Evolutionary conservation across 2,797 vertebrate species (phyloP).

Genomic region (Platyrinchus mystaceus): DNA sequence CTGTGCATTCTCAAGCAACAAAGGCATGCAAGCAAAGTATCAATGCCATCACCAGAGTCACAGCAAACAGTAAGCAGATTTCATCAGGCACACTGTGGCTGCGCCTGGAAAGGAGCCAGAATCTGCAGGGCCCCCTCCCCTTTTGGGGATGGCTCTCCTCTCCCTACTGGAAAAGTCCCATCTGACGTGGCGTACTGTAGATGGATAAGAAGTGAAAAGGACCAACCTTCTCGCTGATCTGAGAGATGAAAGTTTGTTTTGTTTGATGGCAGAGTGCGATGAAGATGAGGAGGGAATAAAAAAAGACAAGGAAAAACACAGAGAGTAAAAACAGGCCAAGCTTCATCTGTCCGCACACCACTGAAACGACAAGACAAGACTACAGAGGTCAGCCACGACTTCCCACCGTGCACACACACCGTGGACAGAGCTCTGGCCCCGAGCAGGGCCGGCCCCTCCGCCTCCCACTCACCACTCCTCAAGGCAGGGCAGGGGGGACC

Average conservation of each 20-base stretch:
- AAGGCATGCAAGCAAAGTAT: conserved; percentile 62
- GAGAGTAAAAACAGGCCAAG: conserved; percentile 89
- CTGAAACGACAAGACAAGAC: conserved; percentile 80
- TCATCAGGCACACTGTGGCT: conserved; percentile 49
- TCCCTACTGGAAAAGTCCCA: conserved; percentile 73
- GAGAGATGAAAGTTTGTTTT: conserved; percentile 92
- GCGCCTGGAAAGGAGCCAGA: conserved; percentile 69
- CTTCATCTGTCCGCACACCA: conserved; percentile 83
- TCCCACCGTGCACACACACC: conserved; percentile 28
- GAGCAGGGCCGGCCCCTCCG: background rate
- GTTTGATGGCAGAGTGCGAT: conserved; percentile 93
- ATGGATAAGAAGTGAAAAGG: conserved; percentile 90
- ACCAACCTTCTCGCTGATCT: conserved; percentile 99
- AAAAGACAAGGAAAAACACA: conserved; percentile 88
- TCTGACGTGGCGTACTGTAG: conserved; percentile 78
- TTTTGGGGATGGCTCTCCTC: conserved; percentile 68
- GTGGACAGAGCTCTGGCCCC: background rate
- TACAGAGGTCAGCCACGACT: conserved; percentile 66
- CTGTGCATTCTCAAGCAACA: conserved; percentile 47
- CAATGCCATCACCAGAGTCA: conserved; percentile 65
- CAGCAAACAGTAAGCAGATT: conserved; percentile 62
- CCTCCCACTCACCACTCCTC: conserved; percentile 26
- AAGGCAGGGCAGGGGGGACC: conserved; percentile 19
- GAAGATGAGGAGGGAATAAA: conserved; percentile 89
- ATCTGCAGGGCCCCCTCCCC: conserved; percentile 52